These are phyloP conservation scores for Columba livia DNA, from an alignment of 2,113 vertebrate genomes.

Conservation along the genomic window DNA sequence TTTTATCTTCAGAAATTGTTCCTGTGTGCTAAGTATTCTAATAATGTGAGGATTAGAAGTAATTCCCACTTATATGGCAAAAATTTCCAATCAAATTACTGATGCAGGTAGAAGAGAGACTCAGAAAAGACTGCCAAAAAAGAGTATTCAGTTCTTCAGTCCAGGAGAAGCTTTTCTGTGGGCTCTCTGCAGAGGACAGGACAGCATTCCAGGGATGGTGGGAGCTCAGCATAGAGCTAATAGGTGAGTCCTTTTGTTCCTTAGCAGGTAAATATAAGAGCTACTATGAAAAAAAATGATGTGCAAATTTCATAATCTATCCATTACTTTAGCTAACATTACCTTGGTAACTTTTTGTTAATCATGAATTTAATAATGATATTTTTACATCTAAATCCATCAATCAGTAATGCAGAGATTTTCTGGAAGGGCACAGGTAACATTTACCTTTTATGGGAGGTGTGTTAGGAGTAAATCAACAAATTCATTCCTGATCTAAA, in stretches of 20 bases:
- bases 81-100: not conserved
- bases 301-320: not conserved
- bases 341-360: not conserved
- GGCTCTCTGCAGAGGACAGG: not conserved
- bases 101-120: not conserved
- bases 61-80: not conserved
- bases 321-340: not conserved
- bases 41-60: slow-evolving; percentile 11
- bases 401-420: not conserved
- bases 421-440: not conserved
- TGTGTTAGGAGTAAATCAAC: not conserved
- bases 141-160: not conserved
- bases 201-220: not conserved
- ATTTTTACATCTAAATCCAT: not conserved
- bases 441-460: not conserved
- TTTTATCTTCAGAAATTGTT: not conserved
- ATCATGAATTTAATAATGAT: not conserved
- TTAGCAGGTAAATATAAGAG: not conserved
- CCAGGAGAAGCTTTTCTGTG: not conserved
- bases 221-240: not conserved
- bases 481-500: not conserved
- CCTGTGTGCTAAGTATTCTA: not conserved
- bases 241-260: not conserved
- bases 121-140: not conserved
- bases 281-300: not conserved